Conservation (phyloP, 92 coral and sea anemone species). For the Actinostola sp. region DNA sequence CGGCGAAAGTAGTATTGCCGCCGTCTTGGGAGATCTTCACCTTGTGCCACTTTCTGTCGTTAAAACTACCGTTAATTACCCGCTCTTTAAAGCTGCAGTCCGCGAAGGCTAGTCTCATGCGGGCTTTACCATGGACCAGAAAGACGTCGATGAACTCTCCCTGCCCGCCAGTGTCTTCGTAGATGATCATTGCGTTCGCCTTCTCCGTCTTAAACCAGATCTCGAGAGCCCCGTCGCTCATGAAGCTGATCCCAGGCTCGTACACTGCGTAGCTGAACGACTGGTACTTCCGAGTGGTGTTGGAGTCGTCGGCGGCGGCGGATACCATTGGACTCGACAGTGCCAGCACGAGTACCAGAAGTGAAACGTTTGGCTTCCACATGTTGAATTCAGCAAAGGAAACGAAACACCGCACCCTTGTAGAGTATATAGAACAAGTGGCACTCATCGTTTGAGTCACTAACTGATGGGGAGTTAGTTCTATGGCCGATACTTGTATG, state of each 20-base stretch:
- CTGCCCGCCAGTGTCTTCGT: slow-evolving; percentile 60
- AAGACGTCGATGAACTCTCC: slow-evolving; percentile 78
- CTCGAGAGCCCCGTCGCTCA: slow-evolving; percentile 52
- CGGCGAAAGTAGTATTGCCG: slow-evolving; percentile 34
- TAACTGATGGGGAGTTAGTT: too few relatives aligned
- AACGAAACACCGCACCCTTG: too few relatives aligned
- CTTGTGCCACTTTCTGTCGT: slow-evolving; percentile 80
- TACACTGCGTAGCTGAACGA: slow-evolving; percentile 50
- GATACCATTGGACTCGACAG: neutral
- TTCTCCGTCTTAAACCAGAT: slow-evolving; percentile 78
- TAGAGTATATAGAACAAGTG: too few relatives aligned
- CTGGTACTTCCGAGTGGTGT: slow-evolving; percentile 45
- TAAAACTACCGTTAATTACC: slow-evolving; percentile 66
- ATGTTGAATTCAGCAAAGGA: neutral
- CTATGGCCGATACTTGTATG: too few relatives aligned
- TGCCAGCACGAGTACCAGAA: neutral
- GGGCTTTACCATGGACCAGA: slow-evolving; percentile 59
- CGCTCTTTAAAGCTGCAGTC: slow-evolving; percentile 49
- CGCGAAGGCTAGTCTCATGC: slow-evolving; percentile 60
- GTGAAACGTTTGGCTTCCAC: neutral
- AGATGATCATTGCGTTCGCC: slow-evolving; percentile 76
- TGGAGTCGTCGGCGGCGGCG: neutral
- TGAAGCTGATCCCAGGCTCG: slow-evolving; percentile 53
- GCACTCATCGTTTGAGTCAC: too few relatives aligned
- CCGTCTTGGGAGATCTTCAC: slow-evolving; percentile 46